A percentile compares a stretch with the other conserved stretches of the same genome.
phyloP scores from a whole-genome alignment of 2,113 vertebrate genomes.

The Mormoops blainvillei region DNA sequence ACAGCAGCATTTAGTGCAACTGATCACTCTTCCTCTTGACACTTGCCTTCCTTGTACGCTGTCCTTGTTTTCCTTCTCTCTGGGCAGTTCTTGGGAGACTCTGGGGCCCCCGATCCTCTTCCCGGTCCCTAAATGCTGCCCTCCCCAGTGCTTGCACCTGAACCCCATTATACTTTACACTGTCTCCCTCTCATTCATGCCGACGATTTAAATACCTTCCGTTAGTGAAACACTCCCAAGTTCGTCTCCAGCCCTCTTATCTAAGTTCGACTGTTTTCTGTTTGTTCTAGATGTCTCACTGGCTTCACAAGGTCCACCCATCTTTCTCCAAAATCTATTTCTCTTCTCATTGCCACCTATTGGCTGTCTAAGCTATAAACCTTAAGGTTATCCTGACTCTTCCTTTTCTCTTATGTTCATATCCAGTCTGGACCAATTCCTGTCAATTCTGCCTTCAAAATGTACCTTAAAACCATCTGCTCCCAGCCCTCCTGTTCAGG shows the following conservation, averaged over 20 bases:
- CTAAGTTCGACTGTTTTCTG: neutral
- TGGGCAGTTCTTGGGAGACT: neutral
- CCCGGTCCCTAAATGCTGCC: neutral
- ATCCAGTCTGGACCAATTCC: neutral
- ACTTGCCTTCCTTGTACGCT: neutral
- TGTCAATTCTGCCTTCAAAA: neutral
- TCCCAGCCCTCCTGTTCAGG: neutral
- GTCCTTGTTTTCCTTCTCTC: neutral
- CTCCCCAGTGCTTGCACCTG: rapidly evolving
- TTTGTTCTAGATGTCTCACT: neutral
- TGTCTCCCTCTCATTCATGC: neutral
- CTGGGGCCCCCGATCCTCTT: neutral
- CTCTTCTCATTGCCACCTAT: neutral
- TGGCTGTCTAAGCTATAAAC: neutral
- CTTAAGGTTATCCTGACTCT: neutral
- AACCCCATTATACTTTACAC: neutral
- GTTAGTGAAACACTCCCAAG: neutral
- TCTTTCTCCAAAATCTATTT: neutral
- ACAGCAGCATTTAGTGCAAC: too few relatives aligned
- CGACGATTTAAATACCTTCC: neutral
- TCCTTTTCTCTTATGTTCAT: neutral
- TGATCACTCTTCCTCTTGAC: neutral
- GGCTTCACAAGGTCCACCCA: neutral
- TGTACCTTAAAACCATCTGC: neutral
- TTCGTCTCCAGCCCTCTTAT: neutral